Percentiles rank a stretch among this genome's conserved stretches.
These are phyloP conservation scores for Troglohyphantes excavatus DNA, from an alignment of 2,888 invertebrate species.

Conservation along the genomic window DNA sequence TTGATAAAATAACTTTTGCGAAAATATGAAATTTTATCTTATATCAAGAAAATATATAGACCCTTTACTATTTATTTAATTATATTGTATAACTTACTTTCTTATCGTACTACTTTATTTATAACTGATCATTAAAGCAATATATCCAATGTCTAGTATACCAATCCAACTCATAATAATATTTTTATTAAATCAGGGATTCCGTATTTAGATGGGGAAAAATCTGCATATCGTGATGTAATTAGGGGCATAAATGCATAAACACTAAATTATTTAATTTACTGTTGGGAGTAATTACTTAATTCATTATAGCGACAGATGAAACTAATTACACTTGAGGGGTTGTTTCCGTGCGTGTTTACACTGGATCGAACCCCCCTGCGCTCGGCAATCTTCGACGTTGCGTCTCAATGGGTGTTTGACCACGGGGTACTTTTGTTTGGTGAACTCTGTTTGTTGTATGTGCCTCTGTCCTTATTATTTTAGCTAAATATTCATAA, in stretches of 20 bases:
- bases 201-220: slow-evolving; percentile 29
- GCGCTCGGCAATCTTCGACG: slow-evolving; percentile 2
- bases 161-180: slow-evolving; percentile 51
- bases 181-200: slow-evolving; percentile 56
- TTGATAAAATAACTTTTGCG: too few relatives aligned
- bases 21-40: too few relatives aligned
- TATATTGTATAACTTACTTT: too few relatives aligned
- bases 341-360: slow-evolving; percentile 28
- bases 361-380: slow-evolving; percentile 5
- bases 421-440: not conserved
- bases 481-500: too few relatives aligned
- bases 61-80: too few relatives aligned
- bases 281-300: slow-evolving; percentile 60
- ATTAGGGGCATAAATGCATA: slow-evolving; percentile 69
- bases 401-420: not conserved
- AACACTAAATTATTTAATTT: slow-evolving; percentile 72
- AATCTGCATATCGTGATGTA: slow-evolving; percentile 69
- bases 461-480: too few relatives aligned
- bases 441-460: too few relatives aligned
- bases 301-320: slow-evolving; percentile 58
- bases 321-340: slow-evolving; percentile 60
- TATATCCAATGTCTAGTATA: slow-evolving; percentile 24
- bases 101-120: too few relatives aligned
- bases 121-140: too few relatives aligned
- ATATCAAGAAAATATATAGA: too few relatives aligned